Conservation (phyloP, 2,113 vertebrate genomes). For the Haemorhous mexicanus region DNA sequence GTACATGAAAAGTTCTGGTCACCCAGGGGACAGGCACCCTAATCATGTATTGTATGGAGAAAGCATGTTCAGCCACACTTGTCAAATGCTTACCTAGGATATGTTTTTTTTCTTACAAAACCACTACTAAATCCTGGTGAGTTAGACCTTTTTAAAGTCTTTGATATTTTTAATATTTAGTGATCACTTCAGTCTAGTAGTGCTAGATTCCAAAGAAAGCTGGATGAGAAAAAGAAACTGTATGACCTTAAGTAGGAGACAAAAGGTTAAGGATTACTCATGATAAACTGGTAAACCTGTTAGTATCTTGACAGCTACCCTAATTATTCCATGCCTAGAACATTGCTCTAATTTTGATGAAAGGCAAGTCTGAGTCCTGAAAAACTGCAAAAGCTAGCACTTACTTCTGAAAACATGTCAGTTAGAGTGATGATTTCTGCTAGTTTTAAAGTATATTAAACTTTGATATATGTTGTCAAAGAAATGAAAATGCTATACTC, state of each 20-base stretch:
- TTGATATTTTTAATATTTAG: neutral
- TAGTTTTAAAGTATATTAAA: neutral
- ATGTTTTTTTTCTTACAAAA: neutral
- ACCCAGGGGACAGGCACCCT: neutral
- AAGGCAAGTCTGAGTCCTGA: neutral
- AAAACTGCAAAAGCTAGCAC: neutral
- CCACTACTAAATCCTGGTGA: neutral
- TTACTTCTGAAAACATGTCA: neutral
- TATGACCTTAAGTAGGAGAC: neutral
- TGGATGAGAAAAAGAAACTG: neutral
- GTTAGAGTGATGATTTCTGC: neutral
- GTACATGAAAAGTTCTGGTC: neutral
- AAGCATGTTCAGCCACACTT: rapidly evolving
- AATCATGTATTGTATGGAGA: rapidly evolving
- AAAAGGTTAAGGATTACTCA: neutral
- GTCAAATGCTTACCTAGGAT: neutral
- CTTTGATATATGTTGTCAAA: neutral
- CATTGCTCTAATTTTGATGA: neutral
- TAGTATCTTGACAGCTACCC: neutral
- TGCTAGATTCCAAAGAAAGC: neutral
- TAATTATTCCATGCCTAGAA: neutral
- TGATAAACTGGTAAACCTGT: neutral
- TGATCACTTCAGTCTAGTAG: neutral
- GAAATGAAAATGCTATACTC: neutral
- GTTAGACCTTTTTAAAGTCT: neutral